Evolutionary conservation across 37 sponge, comb jelly and placozoan genomes (phyloP).

Genomic region (Diacarnus erythraeanus): DNA sequence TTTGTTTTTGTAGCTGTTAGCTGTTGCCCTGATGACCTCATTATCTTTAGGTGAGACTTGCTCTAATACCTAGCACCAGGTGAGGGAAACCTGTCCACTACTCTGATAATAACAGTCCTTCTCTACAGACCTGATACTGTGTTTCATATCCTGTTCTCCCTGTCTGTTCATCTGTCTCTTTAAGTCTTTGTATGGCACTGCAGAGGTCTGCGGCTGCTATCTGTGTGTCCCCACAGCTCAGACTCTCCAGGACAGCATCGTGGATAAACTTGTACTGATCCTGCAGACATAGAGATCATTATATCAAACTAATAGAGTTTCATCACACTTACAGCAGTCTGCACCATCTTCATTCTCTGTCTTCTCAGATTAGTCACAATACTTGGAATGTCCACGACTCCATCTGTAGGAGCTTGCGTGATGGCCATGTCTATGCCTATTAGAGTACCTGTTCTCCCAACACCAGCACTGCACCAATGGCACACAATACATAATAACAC

Average conservation of each 20-base stretch:
- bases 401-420: not conserved
- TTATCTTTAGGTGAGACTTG: not conserved
- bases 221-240: not conserved
- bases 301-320: not conserved
- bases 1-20: not conserved
- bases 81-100: too few species aligned
- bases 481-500: too few species aligned
- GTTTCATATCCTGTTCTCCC: not conserved
- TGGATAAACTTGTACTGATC: not conserved
- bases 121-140: not conserved
- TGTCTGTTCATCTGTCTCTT: not conserved
- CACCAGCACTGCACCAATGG: constrained; percentile 1
- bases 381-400: not conserved
- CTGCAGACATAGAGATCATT: not conserved
- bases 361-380: not conserved
- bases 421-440: not conserved
- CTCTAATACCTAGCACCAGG: not conserved
- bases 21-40: not conserved
- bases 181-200: not conserved
- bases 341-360: not conserved
- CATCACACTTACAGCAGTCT: not conserved
- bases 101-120: not conserved
- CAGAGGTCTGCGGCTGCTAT: not conserved
- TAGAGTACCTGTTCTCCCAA: not conserved
- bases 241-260: not conserved